Evolutionary conservation across 1,140 invertebrate genomes (phyloP), one percentile per base, ranked within the genome.

Genomic region (Diuraphis noxia): DNA sequence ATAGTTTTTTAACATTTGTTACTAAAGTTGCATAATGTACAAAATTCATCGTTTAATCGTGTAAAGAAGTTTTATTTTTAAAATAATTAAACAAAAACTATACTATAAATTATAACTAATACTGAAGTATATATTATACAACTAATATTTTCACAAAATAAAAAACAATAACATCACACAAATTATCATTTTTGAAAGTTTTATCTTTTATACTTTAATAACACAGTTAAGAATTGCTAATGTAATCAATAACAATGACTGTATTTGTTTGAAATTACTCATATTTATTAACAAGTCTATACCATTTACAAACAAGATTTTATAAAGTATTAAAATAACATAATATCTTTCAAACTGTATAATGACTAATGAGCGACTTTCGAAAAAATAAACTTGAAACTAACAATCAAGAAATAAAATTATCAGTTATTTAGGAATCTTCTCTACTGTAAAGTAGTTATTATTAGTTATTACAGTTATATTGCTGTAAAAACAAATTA

Each of bases 1-100:
- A 52, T 88, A 63, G 36, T 86, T 56, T 86, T 86, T 85, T 46
- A 86, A 38, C 43, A 30, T 88, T 88, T 88, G 49, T 13, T 30
- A 88, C 25, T 19, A 86, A 40, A 40, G n/a, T 88, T 63, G 25
- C 25, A 52, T 88, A 63, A 36, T 10, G 25, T 40, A 2, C 25
- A 88, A 40, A 40, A 56, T 88, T 41, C 13, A n/a, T 40, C 23
- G 10, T 56, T 63, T 63, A 88, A 56, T 63, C 40, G 25, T 30
- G 23, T 63, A 56, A 6, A 3, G 2, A 38, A 36, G 34, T 38
- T 63, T 87, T 87, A 87, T 87, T 87, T 86, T 38, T 87, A 87
- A 87, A 88, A n/a, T n/a, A n/a, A 88, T 63, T 52, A 49, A 36
- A 21, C 34, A 86, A 86, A 86, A 23, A 82, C 6, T 36, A 9